Evolutionary conservation across 2,888 invertebrate genomes (phyloP).

Genomic region (Pachycephus smyrnensis): DNA sequence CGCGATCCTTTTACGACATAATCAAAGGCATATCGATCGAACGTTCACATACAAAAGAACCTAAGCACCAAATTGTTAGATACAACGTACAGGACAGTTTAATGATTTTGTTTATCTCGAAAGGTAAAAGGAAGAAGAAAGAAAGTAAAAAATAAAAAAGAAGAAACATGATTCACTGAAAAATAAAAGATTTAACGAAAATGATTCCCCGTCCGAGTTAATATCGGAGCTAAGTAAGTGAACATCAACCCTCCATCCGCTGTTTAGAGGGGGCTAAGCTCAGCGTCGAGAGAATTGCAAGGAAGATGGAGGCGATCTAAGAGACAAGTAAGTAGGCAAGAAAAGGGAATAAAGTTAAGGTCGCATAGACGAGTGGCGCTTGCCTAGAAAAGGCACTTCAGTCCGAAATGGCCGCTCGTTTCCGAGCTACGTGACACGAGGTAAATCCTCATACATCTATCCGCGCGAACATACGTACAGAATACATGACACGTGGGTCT

Average conservation of each 20-base stretch:
- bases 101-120: neutral
- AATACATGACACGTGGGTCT: too few relatives aligned
- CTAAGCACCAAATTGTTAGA: neutral
- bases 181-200: neutral
- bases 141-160: neutral
- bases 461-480: neutral
- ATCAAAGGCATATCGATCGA: neutral
- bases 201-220: too few relatives aligned
- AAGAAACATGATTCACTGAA: neutral
- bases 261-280: neutral
- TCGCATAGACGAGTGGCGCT: neutral
- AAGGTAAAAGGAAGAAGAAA: neutral
- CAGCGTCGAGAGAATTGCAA: neutral
- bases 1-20: neutral
- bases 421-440: neutral
- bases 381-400: neutral
- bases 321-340: neutral
- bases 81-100: neutral
- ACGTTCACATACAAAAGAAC: neutral
- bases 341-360: neutral
- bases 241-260: neutral
- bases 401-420: neutral
- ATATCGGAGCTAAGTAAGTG: neutral
- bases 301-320: neutral
- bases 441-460: too few relatives aligned